Evolutionary conservation across 2,888 invertebrate genomes (phyloP).

Genomic region (Microctonus brassicae): DNA sequence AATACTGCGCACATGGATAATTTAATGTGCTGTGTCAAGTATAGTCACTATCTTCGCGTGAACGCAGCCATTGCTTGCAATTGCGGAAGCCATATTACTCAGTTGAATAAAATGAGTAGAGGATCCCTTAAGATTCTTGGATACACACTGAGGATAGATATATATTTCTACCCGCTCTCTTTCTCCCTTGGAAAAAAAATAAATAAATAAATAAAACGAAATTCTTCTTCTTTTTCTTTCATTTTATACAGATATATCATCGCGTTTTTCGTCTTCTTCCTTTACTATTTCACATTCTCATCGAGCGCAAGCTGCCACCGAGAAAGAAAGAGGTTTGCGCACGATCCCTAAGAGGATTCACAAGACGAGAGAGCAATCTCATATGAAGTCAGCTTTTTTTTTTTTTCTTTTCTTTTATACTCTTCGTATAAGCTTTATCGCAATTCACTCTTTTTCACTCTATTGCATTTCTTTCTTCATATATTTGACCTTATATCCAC

Average conservation of each 20-base stretch:
- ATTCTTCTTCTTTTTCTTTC: slow-evolving; percentile 41
- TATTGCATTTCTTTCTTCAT: too few species aligned
- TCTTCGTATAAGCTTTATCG: slow-evolving; percentile 11
- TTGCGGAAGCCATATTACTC: slow-evolving; percentile 45
- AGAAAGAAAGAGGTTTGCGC: background rate
- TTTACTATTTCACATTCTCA: slow-evolving; percentile 8
- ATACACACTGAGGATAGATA: background rate
- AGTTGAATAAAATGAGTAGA: slow-evolving; percentile 7
- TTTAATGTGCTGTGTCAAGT: background rate
- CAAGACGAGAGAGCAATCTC: slow-evolving; percentile 24
- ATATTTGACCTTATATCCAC: too few species aligned
- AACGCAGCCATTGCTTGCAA: slow-evolving; percentile 37
- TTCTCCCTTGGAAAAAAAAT: slow-evolving; percentile 35
- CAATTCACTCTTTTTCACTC: slow-evolving; percentile 1
- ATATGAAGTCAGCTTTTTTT: background rate
- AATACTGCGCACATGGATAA: slow-evolving; percentile 7
- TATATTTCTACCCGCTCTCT: slow-evolving; percentile 7
- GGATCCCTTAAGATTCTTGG: background rate
- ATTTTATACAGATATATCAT: background rate
- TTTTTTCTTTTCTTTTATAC: background rate
- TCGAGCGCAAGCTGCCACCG: background rate
- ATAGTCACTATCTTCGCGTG: background rate
- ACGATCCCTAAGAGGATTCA: slow-evolving; percentile 24
- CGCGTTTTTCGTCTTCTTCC: background rate
- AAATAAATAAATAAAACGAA: slow-evolving; percentile 54